Base-by-base conservation (phyloP, 2,888 invertebrate genomes). In the Rhyacophila evoluta region DNA sequence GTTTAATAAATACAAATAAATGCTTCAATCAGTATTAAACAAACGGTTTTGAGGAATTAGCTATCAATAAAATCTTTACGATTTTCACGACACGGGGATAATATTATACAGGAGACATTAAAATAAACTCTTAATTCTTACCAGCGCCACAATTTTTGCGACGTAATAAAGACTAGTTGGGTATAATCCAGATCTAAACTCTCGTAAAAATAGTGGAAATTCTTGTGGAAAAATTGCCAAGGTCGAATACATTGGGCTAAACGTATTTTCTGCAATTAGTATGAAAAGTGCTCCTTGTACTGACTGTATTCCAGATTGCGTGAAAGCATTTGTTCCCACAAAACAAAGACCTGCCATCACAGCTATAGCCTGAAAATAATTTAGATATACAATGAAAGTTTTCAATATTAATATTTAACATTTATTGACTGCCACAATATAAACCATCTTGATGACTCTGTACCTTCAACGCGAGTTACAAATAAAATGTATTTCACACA, bases 231-330 rank as follows among this genome's bases (percentile, higher is more conserved):
- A 95, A 84, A 95, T 92, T 83, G 95, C 93, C 41, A 98, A 89
- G 0, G 96, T 95, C 0, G 96, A 94, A 86, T 98, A 98, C 94
- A 98, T 95, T 0, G 97, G 96, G 75, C 94, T 93, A 87, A 97
- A 98, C 0, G 97, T 95, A 85, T 97, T 95, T 89, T 98, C 97
- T 0, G 95, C 93, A 67, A 97, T 95, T 86, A 97, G 92, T 83
- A 97, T 93, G 86, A 97, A 97, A 4, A 97, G 87, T 0, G 94
- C 94, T 2, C 97, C 98, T 85, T 97, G 96, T 0, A 97, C 93
- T 27, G 96, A 95, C 85, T 96, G 96, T 25, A 98, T 93, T 0
- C 96, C 98, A 71, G 92, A 89, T 86, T 97, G 97, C 69, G 94
- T 94, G 0, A 92, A 87, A 0, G 91, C 88, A 4, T 92, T 91